Evolutionary conservation across 2,888 invertebrate genomes (phyloP), one percentile per base, ranked within the genome.

Genomic region (Apotomis capreana): DNA sequence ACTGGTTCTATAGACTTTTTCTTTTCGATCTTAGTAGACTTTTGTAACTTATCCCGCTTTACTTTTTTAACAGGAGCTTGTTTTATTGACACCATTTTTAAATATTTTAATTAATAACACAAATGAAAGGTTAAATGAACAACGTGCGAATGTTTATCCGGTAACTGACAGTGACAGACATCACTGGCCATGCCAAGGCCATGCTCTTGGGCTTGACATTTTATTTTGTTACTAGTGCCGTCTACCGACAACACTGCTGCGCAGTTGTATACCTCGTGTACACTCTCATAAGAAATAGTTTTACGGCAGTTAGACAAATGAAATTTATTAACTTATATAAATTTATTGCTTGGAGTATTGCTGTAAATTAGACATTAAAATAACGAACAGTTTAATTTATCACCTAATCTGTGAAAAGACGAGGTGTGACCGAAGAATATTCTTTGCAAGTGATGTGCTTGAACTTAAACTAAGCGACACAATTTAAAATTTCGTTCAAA

Each of bases 11-110:
- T 40, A 58, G 76, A 73, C 49, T 71, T 72, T 40, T 64, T 74
- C 71, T 78, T 76, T 6, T 75, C 72, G 6, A 59, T 44, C 74
- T 73, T 74, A 10, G 49, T 59, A 10, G 13, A 37, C 68, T 68
- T 77, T 46, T 73, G 63, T 62, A 55, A 6, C 59, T 75, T 76
- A 61, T 65, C 63, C 3, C 60, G 6, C 49, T 75, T 74, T 5
- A 12, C 37, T 69, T 78, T 75, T 71, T 76, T 75, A 55, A 71
- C 64, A 26, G 71, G 55, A 4, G 58, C 40, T 57, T 67, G 73
- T 73, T 79, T 81, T 44, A 76, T 67, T 4, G 78, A 78, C 15
- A 80, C 78, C 79, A 79, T 79, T 65, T 67, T 70, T 3, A 44
- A 4, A 40, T 40, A 6, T 40, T 5, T 40, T 40, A 58, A 58